Conservation (phyloP, 2,888 invertebrate genomes). For the Ochropacha duplaris region DNA sequence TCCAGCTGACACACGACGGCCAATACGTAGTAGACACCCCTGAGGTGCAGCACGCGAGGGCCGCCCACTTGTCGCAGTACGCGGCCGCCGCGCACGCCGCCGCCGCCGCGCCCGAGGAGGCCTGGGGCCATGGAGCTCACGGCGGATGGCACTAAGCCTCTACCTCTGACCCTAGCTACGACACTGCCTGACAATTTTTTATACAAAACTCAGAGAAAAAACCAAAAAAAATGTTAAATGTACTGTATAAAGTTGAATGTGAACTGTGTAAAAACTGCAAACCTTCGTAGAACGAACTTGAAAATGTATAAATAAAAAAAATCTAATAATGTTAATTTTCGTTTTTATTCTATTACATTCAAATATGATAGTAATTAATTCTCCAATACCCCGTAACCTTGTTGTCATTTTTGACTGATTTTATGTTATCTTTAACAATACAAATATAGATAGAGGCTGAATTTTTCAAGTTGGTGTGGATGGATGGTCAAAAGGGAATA, state of each 20-base stretch:
- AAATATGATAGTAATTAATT: too few species aligned
- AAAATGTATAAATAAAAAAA: constrained; percentile 74
- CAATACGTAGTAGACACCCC: constrained; percentile 79
- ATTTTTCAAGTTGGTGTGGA: too few species aligned
- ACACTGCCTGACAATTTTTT: constrained; percentile 67
- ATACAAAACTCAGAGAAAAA: constrained; percentile 72
- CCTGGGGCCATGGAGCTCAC: constrained; percentile 56
- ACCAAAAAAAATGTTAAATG: constrained; percentile 57
- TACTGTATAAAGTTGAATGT: constrained; percentile 72
- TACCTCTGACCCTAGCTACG: constrained; percentile 59
- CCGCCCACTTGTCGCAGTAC: constrained; percentile 70
- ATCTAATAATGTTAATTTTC: constrained; percentile 57
- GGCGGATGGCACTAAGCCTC: constrained; percentile 70
- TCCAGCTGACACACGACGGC: constrained; percentile 78
- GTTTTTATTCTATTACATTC: too few species aligned
- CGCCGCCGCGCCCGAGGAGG: constrained; percentile 71
- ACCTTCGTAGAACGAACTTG: constrained; percentile 74
- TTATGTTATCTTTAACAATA: too few species aligned
- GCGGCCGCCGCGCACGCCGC: constrained; percentile 74
- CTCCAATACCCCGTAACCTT: too few species aligned
- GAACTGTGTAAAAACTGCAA: constrained; percentile 65
- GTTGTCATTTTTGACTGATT: too few species aligned
- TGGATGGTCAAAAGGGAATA: too few species aligned
- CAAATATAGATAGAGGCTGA: too few species aligned
- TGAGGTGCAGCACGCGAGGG: constrained; percentile 76